These are phyloP conservation scores for Caenorhabditis latens DNA, from an alignment of 1,140 invertebrate species.

Conservation along the genomic window DNA sequence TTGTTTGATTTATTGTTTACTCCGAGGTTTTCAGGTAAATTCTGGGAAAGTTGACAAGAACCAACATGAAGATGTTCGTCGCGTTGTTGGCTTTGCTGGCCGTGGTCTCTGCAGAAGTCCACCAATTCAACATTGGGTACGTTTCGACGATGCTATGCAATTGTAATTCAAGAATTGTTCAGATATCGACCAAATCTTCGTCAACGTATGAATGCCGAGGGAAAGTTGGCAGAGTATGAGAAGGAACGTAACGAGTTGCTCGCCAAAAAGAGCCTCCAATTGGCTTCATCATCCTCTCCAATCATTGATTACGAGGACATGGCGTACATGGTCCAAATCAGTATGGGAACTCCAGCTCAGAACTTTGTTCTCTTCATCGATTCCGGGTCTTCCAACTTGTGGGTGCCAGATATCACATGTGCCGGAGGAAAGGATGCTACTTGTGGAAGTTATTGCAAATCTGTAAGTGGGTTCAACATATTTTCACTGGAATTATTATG, in stretches of 20 bases:
- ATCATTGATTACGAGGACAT: slow-evolving; percentile 63
- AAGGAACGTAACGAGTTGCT: slow-evolving; percentile 23
- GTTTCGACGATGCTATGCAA: background rate
- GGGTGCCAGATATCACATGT: slow-evolving; percentile 53
- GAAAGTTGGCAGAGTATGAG: slow-evolving; percentile 58
- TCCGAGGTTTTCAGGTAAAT: background rate
- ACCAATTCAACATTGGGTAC: slow-evolving; percentile 43
- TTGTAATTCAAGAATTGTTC: background rate
- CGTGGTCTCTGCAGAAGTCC: slow-evolving; percentile 50
- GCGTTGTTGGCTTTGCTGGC: background rate
- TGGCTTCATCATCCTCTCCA: slow-evolving; percentile 20
- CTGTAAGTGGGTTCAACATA: background rate
- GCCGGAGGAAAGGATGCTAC: background rate
- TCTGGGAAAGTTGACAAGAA: background rate
- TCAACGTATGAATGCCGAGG: slow-evolving; percentile 18
- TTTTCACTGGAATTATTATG: background rate
- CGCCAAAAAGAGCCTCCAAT: slow-evolving; percentile 21
- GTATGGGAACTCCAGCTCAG: slow-evolving; percentile 58
- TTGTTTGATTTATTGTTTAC: background rate
- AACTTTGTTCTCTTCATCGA: slow-evolving; percentile 60
- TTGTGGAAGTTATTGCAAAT: slow-evolving; percentile 58
- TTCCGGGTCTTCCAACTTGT: slow-evolving; percentile 54
- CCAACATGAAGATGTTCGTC: background rate
- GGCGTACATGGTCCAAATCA: slow-evolving; percentile 63
- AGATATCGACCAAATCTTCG: slow-evolving; percentile 47